phyloP scores from a whole-genome alignment of 2,113 vertebrate species.

The Petromus typicus region DNA sequence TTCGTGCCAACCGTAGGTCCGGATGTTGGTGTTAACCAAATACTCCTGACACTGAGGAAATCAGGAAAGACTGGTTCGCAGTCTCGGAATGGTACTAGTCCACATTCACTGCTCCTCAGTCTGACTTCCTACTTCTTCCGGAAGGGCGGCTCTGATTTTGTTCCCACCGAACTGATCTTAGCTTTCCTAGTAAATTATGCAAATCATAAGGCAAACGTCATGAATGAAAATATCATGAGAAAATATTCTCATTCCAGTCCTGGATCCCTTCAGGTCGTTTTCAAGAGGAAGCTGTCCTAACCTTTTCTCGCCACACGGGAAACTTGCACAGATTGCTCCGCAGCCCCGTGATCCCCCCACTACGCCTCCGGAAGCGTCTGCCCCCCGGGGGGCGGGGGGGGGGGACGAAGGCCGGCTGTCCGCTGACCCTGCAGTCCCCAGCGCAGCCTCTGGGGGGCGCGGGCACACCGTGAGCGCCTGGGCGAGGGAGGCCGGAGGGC shows the following conservation, averaged over 20 bases:
- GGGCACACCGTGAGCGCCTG: neutral
- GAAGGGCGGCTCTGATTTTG: neutral
- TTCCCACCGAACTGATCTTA: neutral
- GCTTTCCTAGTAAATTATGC: neutral
- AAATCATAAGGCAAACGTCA: neutral
- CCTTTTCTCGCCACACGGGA: too few relatives aligned
- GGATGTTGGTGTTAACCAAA: neutral
- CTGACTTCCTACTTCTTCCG: neutral
- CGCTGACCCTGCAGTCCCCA: neutral
- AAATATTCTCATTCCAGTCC: neutral
- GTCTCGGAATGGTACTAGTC: neutral
- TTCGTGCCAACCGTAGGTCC: accelerated
- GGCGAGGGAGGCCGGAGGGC: neutral
- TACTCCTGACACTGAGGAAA: neutral
- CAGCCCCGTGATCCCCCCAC: neutral
- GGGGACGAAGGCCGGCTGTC: neutral
- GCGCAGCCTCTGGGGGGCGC: accelerated
- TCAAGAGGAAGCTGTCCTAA: neutral
- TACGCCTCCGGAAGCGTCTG: neutral
- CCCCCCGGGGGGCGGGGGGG: neutral
- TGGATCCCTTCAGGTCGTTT: neutral
- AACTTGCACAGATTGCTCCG: neutral
- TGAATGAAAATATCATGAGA: too few relatives aligned
- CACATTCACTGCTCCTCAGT: neutral
- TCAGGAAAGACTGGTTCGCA: neutral